Percentiles rank a stretch among this genome's conserved stretches.
These are phyloP conservation scores for Pangasius krempfi DNA, from an alignment of 2,797 vertebrate genomes.

Conservation along the genomic window DNA sequence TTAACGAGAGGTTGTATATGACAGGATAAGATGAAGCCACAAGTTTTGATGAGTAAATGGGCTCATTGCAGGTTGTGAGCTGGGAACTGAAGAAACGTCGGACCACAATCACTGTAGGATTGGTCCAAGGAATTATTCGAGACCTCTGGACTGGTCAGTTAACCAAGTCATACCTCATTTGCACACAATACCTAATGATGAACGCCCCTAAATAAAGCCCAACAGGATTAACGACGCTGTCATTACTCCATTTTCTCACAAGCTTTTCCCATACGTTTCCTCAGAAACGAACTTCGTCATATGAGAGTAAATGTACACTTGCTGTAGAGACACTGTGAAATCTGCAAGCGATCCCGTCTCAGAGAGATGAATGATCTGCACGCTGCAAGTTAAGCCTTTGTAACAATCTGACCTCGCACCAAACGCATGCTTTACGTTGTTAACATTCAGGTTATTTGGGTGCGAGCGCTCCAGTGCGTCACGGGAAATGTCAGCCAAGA, in stretches of 20 bases:
- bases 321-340: background rate
- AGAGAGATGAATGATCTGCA: background rate
- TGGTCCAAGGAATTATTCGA: background rate
- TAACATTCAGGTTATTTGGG: slow-evolving; percentile 15
- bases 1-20: too few species aligned
- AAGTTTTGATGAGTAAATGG: background rate
- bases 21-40: background rate
- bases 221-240: background rate
- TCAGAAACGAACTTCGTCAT: background rate
- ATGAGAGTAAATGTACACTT: background rate
- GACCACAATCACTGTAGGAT: background rate
- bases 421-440: background rate
- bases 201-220: background rate
- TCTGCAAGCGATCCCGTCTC: background rate
- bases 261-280: background rate
- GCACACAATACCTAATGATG: background rate
- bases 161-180: background rate
- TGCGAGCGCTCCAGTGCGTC: background rate
- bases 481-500: slow-evolving; percentile 10
- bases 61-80: background rate
- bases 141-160: background rate
- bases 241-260: background rate
- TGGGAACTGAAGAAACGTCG: background rate
- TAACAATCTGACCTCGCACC: background rate
- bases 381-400: background rate